phyloP scores from a whole-genome alignment of 2,113 vertebrate species.

The Euleptes europaea region DNA sequence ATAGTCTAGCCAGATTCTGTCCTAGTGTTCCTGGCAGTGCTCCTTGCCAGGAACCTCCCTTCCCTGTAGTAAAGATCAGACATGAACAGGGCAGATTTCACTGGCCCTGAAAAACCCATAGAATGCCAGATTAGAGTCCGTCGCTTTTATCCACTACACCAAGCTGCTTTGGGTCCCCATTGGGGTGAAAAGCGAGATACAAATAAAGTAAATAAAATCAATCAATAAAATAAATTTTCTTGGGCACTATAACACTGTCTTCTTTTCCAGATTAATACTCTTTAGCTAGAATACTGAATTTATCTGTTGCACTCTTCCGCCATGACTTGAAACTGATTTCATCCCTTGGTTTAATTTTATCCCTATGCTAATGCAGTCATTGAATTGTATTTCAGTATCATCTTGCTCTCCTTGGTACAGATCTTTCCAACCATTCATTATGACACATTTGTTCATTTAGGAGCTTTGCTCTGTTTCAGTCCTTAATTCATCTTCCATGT shows the following conservation, averaged over 20 bases:
- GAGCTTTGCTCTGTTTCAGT: background rate
- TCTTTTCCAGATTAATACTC: background rate
- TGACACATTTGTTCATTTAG: background rate
- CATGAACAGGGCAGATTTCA: too few relatives aligned
- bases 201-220: too few relatives aligned
- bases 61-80: background rate
- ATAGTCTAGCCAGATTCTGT: background rate
- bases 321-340: background rate
- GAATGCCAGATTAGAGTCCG: too few relatives aligned
- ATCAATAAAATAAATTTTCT: too few relatives aligned
- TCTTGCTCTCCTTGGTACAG: background rate
- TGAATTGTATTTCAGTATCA: background rate
- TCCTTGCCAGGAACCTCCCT: background rate
- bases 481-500: background rate
- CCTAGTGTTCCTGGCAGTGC: too few relatives aligned
- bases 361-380: background rate
- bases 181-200: too few relatives aligned
- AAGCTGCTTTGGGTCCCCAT: too few relatives aligned
- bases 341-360: background rate
- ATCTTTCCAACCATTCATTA: background rate
- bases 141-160: too few relatives aligned
- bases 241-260: background rate
- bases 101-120: background rate
- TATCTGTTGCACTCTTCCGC: background rate
- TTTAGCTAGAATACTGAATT: background rate